Evolutionary conservation across 2,113 vertebrate species (phyloP).

Genomic region (Rattus norvegicus): GRCr8 NC_086028.1:65743001-65743500

Average conservation of each 20-base stretch:
- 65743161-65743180: background rate
- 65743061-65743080: background rate
- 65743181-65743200: background rate
- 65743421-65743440: constrained; percentile 26
- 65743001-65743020: background rate
- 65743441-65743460: constrained; percentile 51
- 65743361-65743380: background rate
- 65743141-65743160: background rate
- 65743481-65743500: background rate
- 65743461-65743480: background rate
- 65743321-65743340: background rate
- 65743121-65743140: background rate
- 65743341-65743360: background rate
- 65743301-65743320: background rate
- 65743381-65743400: background rate
- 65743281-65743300: too few species aligned
- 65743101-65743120: background rate
- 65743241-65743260: background rate
- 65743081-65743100: background rate
- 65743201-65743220: background rate
- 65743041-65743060: background rate
- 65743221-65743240: background rate
- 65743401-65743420: background rate
- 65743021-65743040: background rate
- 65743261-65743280: too few species aligned